Evolutionary conservation across 2,888 invertebrate species (phyloP).

Genomic region (Blastobasis adustella): DNA sequence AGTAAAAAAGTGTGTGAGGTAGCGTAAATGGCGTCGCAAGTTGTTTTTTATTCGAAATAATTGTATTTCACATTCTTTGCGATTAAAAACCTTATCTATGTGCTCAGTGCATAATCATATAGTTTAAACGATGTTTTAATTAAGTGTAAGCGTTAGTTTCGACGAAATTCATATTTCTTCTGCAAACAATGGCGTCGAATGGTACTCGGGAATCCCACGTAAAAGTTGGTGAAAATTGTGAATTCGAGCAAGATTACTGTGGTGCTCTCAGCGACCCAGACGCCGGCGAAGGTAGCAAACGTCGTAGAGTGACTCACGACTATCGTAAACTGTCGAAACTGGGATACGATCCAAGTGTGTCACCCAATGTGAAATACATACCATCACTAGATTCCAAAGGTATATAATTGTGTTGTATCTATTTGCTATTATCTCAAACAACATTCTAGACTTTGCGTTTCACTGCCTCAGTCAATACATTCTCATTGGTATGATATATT

Average conservation of each 20-base stretch:
- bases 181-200: slow-evolving; percentile 69
- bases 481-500: neutral
- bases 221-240: slow-evolving; percentile 63
- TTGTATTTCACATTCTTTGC: slow-evolving; percentile 50
- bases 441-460: no score
- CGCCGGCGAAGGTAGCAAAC: slow-evolving; percentile 58
- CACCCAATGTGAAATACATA: slow-evolving; percentile 50
- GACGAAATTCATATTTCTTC: slow-evolving; percentile 43
- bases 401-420: slow-evolving; percentile 31
- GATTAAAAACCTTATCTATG: slow-evolving; percentile 30
- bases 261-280: slow-evolving; percentile 45
- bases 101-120: slow-evolving; percentile 33
- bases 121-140: slow-evolving; percentile 43
- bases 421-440: neutral
- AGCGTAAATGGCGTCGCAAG: slow-evolving; percentile 71
- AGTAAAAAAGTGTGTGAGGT: slow-evolving; percentile 43
- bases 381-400: slow-evolving; percentile 55
- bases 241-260: slow-evolving; percentile 41
- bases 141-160: slow-evolving; percentile 43
- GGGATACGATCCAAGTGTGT: slow-evolving; percentile 66
- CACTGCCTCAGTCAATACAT: no score
- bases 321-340: slow-evolving; percentile 62
- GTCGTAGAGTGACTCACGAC: slow-evolving; percentile 62
- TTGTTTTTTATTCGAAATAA: slow-evolving; percentile 66
- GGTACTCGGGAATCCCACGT: slow-evolving; percentile 57